These are phyloP conservation scores for Poecile atricapillus DNA, from an alignment of 2,113 vertebrate species.

Conservation along the genomic window DNA sequence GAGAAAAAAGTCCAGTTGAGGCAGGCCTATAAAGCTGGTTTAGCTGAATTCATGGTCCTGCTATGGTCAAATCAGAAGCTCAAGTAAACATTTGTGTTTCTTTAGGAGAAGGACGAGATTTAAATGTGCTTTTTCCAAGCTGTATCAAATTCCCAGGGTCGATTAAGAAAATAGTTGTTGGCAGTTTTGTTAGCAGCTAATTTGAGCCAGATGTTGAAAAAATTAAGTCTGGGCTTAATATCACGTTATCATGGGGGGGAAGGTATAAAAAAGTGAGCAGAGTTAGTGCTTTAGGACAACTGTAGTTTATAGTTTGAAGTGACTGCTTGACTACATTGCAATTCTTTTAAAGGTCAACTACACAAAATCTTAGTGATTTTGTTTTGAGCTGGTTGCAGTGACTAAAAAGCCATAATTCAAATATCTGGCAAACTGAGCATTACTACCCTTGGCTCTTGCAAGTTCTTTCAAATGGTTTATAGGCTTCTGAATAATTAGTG, in stretches of 20 bases:
- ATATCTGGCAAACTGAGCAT: neutral
- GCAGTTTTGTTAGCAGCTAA: slow-evolving; percentile 63
- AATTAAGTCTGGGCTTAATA: slow-evolving; percentile 53
- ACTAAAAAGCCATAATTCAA: neutral
- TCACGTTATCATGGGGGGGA: slow-evolving; percentile 2
- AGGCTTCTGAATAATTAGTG: neutral
- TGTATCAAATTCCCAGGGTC: slow-evolving; percentile 61
- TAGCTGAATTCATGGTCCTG: slow-evolving; percentile 30
- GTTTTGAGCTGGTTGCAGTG: neutral
- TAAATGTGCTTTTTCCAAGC: slow-evolving; percentile 58
- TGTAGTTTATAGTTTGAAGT: slow-evolving; percentile 7
- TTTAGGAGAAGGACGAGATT: slow-evolving; percentile 43
- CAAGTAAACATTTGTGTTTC: slow-evolving; percentile 62
- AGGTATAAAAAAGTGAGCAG: slow-evolving; percentile 30
- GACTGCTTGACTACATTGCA: neutral
- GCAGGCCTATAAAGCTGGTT: slow-evolving; percentile 30
- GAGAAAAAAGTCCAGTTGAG: slow-evolving; percentile 24
- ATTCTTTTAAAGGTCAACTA: neutral
- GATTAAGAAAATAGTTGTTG: slow-evolving; percentile 64
- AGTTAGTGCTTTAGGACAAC: neutral
- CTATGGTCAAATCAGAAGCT: slow-evolving; percentile 60
- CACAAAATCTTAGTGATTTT: neutral
- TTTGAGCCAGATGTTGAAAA: slow-evolving; percentile 56
- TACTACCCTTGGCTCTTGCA: neutral
- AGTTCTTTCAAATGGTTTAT: neutral